Evolutionary conservation across 2,888 invertebrate genomes (phyloP), one percentile per base, ranked within the genome.

Genomic region (Aquatica leii): DNA sequence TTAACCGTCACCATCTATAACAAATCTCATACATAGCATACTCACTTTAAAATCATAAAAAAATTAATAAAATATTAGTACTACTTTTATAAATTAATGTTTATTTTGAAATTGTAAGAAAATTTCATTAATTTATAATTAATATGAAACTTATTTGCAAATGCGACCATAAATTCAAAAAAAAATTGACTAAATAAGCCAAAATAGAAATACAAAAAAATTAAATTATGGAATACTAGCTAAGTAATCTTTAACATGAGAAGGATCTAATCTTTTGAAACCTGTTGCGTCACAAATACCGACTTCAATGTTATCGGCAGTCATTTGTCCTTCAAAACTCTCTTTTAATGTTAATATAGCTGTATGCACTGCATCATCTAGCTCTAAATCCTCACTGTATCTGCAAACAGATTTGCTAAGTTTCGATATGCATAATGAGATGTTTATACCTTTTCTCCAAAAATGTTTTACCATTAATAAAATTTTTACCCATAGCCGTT

Each of bases 341-440:
- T 99, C 99, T 77, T 99, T 98, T 56, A 99, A 83, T 0, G 98
- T 99, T 58, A 99, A 84, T 78, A 99, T 98, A 0, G 99, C 98
- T 20, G 98, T 99, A 84, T 99, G 99, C 1, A 99, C 97, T 0
- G 99, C 99, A 82, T 99, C 99, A 81, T 99, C 99, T n/a, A 99
- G 79, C 79, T 98, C 98, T 65, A 98, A 83, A 72, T 95, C 95
- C 81, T 98, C 97, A 71, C 93, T 96, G 81, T 98, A 99, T 74
- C 95, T 95, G 6, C 24, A 24, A 6, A 24, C 4, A 24, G 24
- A 24, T 4, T 24, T 24, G 24, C 4, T 24, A 4, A 24, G 6
- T 6, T 24, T 24, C 6, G 8, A 50, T 9, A 24, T 20, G 20
- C 1, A 6, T 6, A 50, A 24, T 20, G 20, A 8, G 9, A 37